Base-by-base conservation (phyloP, 2,888 invertebrate genomes). In the Ophion costatus region DNA sequence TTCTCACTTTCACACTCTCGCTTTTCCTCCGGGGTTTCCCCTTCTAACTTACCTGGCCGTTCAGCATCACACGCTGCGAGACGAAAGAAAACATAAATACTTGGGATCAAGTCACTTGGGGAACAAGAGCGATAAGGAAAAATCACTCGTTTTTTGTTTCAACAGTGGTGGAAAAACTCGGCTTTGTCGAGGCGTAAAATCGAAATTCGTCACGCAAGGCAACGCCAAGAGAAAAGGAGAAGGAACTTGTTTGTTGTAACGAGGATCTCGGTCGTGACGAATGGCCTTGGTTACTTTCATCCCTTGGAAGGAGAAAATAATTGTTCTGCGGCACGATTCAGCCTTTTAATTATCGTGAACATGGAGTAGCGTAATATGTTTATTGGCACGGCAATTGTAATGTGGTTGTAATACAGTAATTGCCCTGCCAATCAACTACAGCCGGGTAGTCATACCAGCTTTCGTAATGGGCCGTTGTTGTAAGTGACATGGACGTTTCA, bases 91-190 rank as follows among this genome's bases (percentile, higher is more conserved):
- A 51, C 20, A 80, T 29, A 71, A 17, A 71, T 42, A 82, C 45
- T 29, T 33, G n/a, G 7, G 22, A 57, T 63, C 64, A 22, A 57
- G 56, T 33, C 56, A 38, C 10, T n/a, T 4, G 24, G 63, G 63
- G 45, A 74, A 78, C 42, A 69, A 22, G 61, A 69, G 61, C 84
- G 84, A 84, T 84, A 78, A 81, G 59, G 22, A 20, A 22, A 56
- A 76, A 70, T 80, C 10, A 38, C 11, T 69, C 22, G 64, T 5
- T 61, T 84, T 75, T 74, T 63, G 66, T 80, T 80, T 83, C 56
- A 61, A 56, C 74, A 17, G 22, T 42, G 20, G 61, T 67, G 51
- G 33, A 67, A 66, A 74, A 63, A 66, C 24, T 67, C 42, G 29
- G 63, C 59, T 56, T 14, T 22, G 20, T 42, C 14, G 3, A 70